Evolutionary conservation across 2,888 invertebrate genomes (phyloP).

Genomic region (Zaprionus lineosus): DNA sequence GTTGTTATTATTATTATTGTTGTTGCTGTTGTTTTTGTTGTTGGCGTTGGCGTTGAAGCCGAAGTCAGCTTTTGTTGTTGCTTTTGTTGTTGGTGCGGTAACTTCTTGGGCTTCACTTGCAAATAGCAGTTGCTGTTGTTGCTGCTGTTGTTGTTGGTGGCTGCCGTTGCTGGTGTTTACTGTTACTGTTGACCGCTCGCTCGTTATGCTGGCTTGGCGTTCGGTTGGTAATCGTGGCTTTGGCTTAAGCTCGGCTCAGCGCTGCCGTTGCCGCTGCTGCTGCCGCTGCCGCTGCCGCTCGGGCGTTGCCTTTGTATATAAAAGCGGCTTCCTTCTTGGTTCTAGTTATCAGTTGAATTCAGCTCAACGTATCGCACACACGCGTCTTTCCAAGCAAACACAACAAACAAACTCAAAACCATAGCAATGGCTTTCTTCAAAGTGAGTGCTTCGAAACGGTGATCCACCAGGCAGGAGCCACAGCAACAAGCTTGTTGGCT

Average conservation of each 20-base stretch:
- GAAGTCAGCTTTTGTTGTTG: not conserved
- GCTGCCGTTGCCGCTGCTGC: too few relatives aligned
- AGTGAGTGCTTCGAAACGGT: constrained; percentile 77
- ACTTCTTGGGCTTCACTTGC: constrained; percentile 68
- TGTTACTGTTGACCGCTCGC: constrained; percentile 50
- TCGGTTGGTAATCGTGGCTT: constrained; percentile 40
- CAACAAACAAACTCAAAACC: constrained; percentile 41
- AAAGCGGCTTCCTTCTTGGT: constrained; percentile 82
- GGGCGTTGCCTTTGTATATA: constrained; percentile 83
- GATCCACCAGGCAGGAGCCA: not conserved
- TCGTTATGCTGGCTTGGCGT: constrained; percentile 41
- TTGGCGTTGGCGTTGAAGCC: constrained; percentile 1
- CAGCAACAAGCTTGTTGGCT: not conserved
- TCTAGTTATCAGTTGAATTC: constrained; percentile 83
- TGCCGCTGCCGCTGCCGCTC: too few relatives aligned
- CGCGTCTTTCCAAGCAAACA: constrained; percentile 40
- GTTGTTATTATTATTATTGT: too few relatives aligned
- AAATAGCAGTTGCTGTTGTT: constrained; percentile 44
- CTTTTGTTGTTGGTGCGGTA: constrained; percentile 26
- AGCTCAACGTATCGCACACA: constrained; percentile 81
- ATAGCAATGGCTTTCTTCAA: constrained; percentile 83
- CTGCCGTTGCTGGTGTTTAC: constrained; percentile 21
- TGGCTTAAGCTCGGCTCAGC: constrained; percentile 38
- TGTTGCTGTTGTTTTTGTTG: not conserved
- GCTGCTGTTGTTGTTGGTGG: constrained; percentile 37